phyloP scores from a whole-genome alignment of 1,140 invertebrate species.

The Ceratitis capitata region DNA sequence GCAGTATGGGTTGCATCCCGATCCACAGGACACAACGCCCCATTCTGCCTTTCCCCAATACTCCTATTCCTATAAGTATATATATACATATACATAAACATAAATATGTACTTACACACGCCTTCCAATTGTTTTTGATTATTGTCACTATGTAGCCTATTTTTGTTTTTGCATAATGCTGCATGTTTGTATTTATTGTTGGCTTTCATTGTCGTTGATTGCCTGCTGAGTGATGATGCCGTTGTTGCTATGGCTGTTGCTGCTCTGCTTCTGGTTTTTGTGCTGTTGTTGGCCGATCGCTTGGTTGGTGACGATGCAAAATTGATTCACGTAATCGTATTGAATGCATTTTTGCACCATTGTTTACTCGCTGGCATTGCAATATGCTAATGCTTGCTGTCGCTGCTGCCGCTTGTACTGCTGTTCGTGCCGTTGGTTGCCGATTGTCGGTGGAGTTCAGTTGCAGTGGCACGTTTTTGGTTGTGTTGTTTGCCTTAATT shows the following conservation, averaged over 20 bases:
- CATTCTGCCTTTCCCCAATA: not conserved
- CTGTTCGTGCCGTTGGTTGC: not conserved
- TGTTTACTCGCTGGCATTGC: slow-evolving; percentile 16
- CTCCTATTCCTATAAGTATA: too few species aligned
- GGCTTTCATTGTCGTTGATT: slow-evolving; percentile 13
- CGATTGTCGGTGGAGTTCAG: not conserved
- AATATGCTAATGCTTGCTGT: slow-evolving; percentile 3
- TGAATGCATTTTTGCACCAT: slow-evolving; percentile 19
- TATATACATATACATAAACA: too few species aligned
- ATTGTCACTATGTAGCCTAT: too few species aligned
- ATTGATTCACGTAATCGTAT: slow-evolving; percentile 35
- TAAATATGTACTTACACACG: not conserved
- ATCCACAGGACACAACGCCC: not conserved
- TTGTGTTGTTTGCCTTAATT: slow-evolving; percentile 32
- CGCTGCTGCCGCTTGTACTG: not conserved
- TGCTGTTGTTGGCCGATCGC: slow-evolving; percentile 4
- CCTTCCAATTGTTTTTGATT: slow-evolving; percentile 25
- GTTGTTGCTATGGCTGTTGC: not conserved
- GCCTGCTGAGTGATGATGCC: not conserved
- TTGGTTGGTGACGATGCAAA: slow-evolving; percentile 25
- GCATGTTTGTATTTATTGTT: not conserved
- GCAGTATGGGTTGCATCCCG: not conserved
- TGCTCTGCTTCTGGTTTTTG: too few species aligned
- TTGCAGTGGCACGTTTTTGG: not conserved
- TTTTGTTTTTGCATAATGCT: not conserved